These are phyloP conservation scores for Himalopsyche japonica DNA, from an alignment of 2,888 invertebrate genomes.

Conservation along the genomic window DNA sequence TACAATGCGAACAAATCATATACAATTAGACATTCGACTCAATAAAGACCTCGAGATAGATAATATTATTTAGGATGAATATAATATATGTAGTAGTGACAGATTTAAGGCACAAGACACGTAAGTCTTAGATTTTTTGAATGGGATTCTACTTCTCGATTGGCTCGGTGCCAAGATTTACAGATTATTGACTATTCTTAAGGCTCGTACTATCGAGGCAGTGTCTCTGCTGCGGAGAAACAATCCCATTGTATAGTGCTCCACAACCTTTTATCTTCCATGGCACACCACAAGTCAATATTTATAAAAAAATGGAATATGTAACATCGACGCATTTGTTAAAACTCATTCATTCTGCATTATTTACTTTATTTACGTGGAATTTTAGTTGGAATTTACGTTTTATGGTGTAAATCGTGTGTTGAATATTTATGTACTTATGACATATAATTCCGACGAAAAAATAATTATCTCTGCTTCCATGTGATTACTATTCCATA, in stretches of 20 bases:
- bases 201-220: background rate
- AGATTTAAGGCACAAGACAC: background rate
- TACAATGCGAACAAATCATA: background rate
- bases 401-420: too few relatives aligned
- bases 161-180: background rate
- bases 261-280: too few relatives aligned
- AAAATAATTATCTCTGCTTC: too few relatives aligned
- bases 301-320: too few relatives aligned
- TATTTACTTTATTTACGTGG: too few relatives aligned
- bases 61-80: background rate
- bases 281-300: too few relatives aligned
- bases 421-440: too few relatives aligned
- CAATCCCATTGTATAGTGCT: background rate
- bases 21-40: background rate
- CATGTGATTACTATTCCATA: too few relatives aligned
- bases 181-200: background rate
- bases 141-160: background rate
- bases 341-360: too few relatives aligned
- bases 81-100: background rate
- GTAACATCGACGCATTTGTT: too few relatives aligned
- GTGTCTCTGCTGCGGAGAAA: background rate
- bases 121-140: background rate
- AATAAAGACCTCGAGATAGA: background rate
- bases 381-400: too few relatives aligned
- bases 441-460: too few relatives aligned